phyloP scores from a whole-genome alignment of 2,888 invertebrate species.

The Drosophila paracracens region DNA sequence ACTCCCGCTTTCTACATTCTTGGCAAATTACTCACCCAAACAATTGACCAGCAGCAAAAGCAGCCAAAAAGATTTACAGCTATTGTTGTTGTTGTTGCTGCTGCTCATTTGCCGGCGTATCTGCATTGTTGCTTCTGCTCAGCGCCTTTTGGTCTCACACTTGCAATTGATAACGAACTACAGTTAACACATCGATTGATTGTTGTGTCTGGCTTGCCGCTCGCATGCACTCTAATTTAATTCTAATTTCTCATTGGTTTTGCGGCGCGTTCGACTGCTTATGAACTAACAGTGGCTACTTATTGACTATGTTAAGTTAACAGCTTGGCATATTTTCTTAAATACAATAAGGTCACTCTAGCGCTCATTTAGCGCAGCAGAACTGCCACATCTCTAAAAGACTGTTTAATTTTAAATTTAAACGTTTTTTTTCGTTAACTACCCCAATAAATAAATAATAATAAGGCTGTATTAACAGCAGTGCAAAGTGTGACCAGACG shows the following conservation, averaged over 20 bases:
- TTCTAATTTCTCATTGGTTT: slow-evolving; percentile 9
- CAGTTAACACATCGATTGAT: slow-evolving; percentile 29
- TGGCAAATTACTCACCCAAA: slow-evolving; percentile 43
- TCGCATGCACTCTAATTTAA: slow-evolving; percentile 13
- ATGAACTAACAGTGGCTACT: not conserved
- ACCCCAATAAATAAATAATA: slow-evolving; percentile 17
- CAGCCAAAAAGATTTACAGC: not conserved
- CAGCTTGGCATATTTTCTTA: slow-evolving; percentile 1
- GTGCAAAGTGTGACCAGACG: not conserved
- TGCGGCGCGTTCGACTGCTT: not conserved
- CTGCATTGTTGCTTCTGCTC: slow-evolving; percentile 37
- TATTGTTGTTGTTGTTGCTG: slow-evolving; percentile 7
- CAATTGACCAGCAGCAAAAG: slow-evolving; percentile 27
- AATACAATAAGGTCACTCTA: not conserved
- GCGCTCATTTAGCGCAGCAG: not conserved
- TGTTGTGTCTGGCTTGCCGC: not conserved
- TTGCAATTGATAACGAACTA: slow-evolving; percentile 7
- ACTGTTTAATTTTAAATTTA: not conserved
- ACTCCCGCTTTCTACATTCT: slow-evolving; percentile 45
- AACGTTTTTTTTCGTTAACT: not conserved
- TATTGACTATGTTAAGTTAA: slow-evolving; percentile 10
- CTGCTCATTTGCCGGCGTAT: slow-evolving; percentile 43
- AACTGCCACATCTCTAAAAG: slow-evolving; percentile 39
- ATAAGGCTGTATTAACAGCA: not conserved
- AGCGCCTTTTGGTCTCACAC: slow-evolving; percentile 3